Percentiles rank a stretch among this genome's conserved stretches.
These are phyloP conservation scores for Athalia circularis DNA, from an alignment of 2,888 invertebrate genomes.

Conservation along the genomic window DNA sequence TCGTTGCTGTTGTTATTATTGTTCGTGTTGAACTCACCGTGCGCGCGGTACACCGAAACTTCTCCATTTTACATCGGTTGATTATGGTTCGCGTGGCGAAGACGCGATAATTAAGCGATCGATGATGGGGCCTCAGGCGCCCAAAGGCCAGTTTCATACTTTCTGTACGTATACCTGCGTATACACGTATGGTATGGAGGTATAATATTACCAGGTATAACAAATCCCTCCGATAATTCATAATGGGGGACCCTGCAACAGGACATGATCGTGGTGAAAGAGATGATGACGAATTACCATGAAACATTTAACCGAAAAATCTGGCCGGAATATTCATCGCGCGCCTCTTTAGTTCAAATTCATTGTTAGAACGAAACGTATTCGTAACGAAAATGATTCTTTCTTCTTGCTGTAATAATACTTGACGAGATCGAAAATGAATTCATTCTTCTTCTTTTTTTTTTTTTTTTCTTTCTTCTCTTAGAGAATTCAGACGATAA, in stretches of 20 bases:
- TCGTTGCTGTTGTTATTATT: not conserved
- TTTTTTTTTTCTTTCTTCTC: too few relatives aligned
- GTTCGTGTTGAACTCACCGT: not conserved
- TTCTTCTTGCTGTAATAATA: too few relatives aligned
- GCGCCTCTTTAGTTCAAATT: too few relatives aligned
- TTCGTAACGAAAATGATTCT: too few relatives aligned
- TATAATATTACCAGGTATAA: not conserved
- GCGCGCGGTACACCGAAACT: not conserved
- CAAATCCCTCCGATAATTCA: too few relatives aligned
- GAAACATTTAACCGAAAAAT: not conserved
- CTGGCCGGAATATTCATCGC: too few relatives aligned
- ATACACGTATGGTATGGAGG: not conserved
- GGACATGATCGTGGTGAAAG: too few relatives aligned
- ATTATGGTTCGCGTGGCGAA: slow-evolving; percentile 33
- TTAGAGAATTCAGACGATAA: too few relatives aligned
- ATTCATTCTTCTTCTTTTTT: too few relatives aligned
- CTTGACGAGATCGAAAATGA: too few relatives aligned
- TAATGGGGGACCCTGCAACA: not conserved
- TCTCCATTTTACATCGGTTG: not conserved
- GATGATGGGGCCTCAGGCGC: not conserved
- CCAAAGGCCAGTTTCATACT: not conserved
- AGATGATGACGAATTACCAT: not conserved
- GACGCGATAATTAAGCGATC: slow-evolving; percentile 31
- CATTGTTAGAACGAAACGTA: too few relatives aligned
- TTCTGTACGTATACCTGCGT: not conserved